A percentile compares a stretch with the other conserved stretches of the same genome.
Evolutionary conservation across 1,140 invertebrate genomes (phyloP).

Genomic region (Zaprionus tsacasi): DNA sequence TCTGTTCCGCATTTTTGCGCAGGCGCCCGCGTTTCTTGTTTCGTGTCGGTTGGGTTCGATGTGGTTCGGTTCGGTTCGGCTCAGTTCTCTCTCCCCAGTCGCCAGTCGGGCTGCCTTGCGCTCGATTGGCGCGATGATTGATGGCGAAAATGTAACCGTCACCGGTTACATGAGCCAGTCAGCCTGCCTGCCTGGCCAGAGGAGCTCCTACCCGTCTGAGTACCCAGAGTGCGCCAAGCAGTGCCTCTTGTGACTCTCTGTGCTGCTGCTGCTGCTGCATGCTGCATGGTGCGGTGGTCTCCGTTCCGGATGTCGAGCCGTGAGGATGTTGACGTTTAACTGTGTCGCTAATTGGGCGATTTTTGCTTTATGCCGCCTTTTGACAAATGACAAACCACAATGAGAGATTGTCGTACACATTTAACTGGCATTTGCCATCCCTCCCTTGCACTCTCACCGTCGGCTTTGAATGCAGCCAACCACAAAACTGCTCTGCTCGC

Average conservation of each 20-base stretch:
- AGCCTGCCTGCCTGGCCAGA: not conserved
- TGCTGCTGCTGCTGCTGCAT: not conserved
- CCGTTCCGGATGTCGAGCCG: constrained; percentile 73
- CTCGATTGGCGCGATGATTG: constrained; percentile 44
- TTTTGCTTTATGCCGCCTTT: constrained; percentile 55
- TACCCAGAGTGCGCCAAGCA: not conserved
- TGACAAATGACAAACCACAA: constrained; percentile 70
- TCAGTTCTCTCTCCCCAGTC: constrained; percentile 5
- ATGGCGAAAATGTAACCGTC: constrained; percentile 78
- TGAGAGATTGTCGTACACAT: constrained; percentile 51
- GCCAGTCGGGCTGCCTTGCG: not conserved
- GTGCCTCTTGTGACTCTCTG: not conserved
- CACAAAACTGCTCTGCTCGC: not conserved
- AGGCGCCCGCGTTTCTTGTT: constrained; percentile 46
- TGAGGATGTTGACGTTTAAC: constrained; percentile 82
- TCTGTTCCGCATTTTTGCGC: constrained; percentile 67
- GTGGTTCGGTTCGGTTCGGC: constrained; percentile 17
- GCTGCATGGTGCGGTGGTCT: constrained; percentile 8
- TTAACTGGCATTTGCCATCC: constrained; percentile 25
- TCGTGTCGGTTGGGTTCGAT: constrained; percentile 6
- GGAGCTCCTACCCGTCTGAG: not conserved
- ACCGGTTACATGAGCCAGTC: constrained; percentile 57
- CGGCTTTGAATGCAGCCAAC: not conserved
- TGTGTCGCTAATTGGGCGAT: constrained; percentile 78
- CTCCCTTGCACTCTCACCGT: not conserved